Evolutionary conservation across 1,140 invertebrate species (phyloP), one percentile per base, ranked within the genome.

Genomic region (Polypedilum pembai): DNA sequence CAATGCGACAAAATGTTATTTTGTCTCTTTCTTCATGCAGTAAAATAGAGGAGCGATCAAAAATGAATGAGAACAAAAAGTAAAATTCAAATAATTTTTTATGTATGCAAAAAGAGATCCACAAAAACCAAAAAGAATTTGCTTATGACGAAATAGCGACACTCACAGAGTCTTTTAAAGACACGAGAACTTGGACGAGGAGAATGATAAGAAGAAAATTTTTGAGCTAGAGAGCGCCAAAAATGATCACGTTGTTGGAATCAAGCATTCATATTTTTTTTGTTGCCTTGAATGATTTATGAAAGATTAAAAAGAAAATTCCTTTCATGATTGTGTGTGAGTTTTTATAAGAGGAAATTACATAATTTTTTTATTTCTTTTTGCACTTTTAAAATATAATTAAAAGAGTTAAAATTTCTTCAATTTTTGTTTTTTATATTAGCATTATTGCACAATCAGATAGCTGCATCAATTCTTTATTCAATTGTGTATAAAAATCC

Each of bases 111-210:
- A 56, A 56, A 18, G 17, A 69, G 17, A 69, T 21, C 17, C 65
- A 69, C 17, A n/a, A 56, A 56, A 56, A 15, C 45, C 45, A 20
- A 69, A 69, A 69, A 18, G 65, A 69, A 69, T 69, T 69, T 69
- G 17, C 17, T 69, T 69, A 18, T 69, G 65, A 69, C 65, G 17
- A 69, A 69, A 69, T 18, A 17, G 10, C 17, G 65, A 69, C 65
- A 21, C 20, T 69, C 65, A 18, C 15, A 69, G n/a, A n/a, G 10
- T 56, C 45, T 56, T 56, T 56, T 17, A 17, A 12, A 17, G 45
- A 15, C 45, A 56, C 45, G 24, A 33, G 24, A 33, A 33, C 24
- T 33, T 33, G 24, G 5, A 5, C 24, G 24, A 33, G n/a, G 12
- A n/a, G 4, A 56, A 56, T 56, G 45, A 56, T 56, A 56, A 56